A percentile compares a stretch with the other conserved stretches of the same genome.
These are phyloP conservation scores for Tricholauxania praeusta DNA, from an alignment of 2,888 invertebrate genomes.

Conservation along the genomic window DNA sequence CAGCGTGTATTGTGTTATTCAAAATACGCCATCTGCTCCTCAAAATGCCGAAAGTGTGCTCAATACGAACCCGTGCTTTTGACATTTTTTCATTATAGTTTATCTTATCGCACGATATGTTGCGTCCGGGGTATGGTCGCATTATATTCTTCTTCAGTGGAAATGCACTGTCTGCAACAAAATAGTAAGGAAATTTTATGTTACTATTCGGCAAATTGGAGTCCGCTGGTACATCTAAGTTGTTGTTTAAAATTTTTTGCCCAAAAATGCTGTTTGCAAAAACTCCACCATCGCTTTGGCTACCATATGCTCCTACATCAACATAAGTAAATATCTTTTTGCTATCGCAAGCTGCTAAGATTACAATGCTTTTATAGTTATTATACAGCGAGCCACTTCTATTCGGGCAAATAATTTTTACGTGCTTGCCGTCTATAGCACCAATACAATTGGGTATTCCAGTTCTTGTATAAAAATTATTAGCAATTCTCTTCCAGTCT, in stretches of 20 bases:
- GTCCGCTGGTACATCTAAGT: not conserved
- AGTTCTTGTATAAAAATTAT: too few relatives aligned
- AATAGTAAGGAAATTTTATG: not conserved
- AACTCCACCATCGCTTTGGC: slow-evolving; percentile 15
- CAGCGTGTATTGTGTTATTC: not conserved
- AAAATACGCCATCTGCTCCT: not conserved
- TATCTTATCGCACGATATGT: not conserved
- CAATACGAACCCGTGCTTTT: too few relatives aligned
- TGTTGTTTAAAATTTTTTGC: not conserved
- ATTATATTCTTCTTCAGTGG: not conserved
- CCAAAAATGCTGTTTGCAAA: not conserved
- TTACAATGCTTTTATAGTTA: too few relatives aligned
- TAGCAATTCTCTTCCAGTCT: not conserved
- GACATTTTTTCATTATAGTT: slow-evolving; percentile 14
- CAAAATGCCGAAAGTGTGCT: slow-evolving; percentile 1
- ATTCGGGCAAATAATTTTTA: not conserved
- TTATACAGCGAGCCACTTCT: not conserved
- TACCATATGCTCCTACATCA: not conserved
- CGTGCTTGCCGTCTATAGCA: slow-evolving; percentile 8
- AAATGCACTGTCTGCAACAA: slow-evolving; percentile 12
- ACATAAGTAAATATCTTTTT: not conserved
- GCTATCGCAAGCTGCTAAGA: not conserved
- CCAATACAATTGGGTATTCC: not conserved
- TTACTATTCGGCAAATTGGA: too few relatives aligned
- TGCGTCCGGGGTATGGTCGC: slow-evolving; percentile 12